Conservation (phyloP, 1,140 invertebrate genomes). For the Scaptomyza pallida region DNA sequence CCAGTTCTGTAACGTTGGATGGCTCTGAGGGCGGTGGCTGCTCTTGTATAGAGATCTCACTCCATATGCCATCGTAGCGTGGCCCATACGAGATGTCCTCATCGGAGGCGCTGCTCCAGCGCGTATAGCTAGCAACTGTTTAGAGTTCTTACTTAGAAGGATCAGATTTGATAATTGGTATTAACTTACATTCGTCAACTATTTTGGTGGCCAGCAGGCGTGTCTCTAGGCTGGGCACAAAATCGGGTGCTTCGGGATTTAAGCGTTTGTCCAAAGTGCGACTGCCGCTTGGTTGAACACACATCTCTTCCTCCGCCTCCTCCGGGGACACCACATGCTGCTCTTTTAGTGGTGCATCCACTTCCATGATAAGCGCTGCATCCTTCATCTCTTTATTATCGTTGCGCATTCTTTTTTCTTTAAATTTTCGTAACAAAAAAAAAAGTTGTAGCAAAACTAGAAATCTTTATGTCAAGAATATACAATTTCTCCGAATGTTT, state of each 20-base stretch:
- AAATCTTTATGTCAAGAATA: too few species aligned
- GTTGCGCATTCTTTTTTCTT: conserved; percentile 14
- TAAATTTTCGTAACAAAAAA: neutral
- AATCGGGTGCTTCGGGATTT: conserved; percentile 62
- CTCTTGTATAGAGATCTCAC: conserved; percentile 34
- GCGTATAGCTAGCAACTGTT: conserved; percentile 39
- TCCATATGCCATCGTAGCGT: conserved; percentile 61
- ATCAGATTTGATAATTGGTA: neutral
- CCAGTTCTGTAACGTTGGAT: neutral
- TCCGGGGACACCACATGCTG: neutral
- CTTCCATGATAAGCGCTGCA: conserved; percentile 10
- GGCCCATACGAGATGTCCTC: conserved; percentile 48
- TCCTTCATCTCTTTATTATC: neutral
- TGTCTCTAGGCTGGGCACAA: conserved; percentile 46
- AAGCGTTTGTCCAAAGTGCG: conserved; percentile 45
- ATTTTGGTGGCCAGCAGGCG: conserved; percentile 49
- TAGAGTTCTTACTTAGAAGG: too few species aligned
- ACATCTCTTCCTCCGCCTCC: neutral
- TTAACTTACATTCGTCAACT: conserved; percentile 54
- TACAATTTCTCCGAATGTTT: too few species aligned
- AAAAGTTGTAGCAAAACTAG: too few species aligned
- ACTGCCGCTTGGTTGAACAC: conserved; percentile 4
- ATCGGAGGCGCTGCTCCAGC: conserved; percentile 47
- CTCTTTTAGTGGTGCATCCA: neutral
- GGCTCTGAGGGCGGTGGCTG: too few species aligned